Evolutionary conservation across 2,888 invertebrate species (phyloP), one percentile per base, ranked within the genome.

Genomic region (Nemurella pictetii): DNA sequence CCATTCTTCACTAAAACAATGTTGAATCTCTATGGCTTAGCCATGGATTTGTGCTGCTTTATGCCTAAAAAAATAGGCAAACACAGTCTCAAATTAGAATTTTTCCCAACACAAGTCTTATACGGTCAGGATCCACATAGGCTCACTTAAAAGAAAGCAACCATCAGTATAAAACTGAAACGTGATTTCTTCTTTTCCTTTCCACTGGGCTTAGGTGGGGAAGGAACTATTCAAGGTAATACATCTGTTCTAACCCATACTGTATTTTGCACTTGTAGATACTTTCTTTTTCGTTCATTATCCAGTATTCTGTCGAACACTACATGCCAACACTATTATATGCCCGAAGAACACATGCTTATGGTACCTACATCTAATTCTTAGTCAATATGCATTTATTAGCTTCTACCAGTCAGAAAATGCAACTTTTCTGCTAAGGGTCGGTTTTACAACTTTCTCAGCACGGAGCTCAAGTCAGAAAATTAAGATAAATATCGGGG

Each of bases 171-270:
- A 78, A 78, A 30, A 7, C 20, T 55, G 83, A 80, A 85, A 85
- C 80, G 84, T 85, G 30, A 84, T 84, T 85, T 81, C 80, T 86
- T 84, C 55, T 87, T 86, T 86, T 84, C 83, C 74, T 80, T 84
- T 84, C 78, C 77, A 77, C 83, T 78, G 82, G 83, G 28, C 82
- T 26, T 85, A 87, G 87, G 86, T 84, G 87, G 86, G 28, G 87
- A 87, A 86, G 86, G 85, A 86, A 86, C 86, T 7, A 86, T 87
- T 20, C 87, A 87, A 87, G 87, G 87, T 87, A 87, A 85, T 7
- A 55, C 55, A 55, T 55, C 20, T 20, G 55, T 55, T 26, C 83
- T 73, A 73, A 75, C 12, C 29, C 0, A 73, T 9, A 15, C n/a
- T 30, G 75, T 78, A 75, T 83, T 74, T 73, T 83, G 83, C 36